phyloP scores from a whole-genome alignment of 2,888 invertebrate genomes.

The Coleophora deauratella region DNA sequence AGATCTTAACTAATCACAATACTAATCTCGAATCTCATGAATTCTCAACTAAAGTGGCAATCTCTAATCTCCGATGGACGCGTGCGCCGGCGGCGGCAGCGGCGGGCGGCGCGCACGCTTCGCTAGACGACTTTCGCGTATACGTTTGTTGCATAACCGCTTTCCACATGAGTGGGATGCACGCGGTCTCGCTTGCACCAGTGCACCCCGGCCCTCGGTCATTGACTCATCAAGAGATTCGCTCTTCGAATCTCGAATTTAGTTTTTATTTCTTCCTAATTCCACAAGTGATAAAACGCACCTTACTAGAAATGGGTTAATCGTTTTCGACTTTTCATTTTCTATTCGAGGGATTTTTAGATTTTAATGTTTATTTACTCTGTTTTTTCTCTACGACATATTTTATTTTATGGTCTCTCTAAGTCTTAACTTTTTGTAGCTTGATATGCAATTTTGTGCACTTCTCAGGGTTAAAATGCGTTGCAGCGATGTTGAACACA shows the following conservation, averaged over 20 bases:
- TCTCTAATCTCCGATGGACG: slow-evolving; percentile 2
- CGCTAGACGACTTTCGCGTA: slow-evolving; percentile 54
- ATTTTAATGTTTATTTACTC: too few species aligned
- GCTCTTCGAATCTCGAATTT: slow-evolving; percentile 23
- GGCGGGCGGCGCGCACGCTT: slow-evolving; percentile 8
- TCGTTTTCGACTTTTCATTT: too few species aligned
- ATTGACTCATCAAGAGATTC: slow-evolving; percentile 55
- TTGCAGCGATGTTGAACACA: slow-evolving; percentile 13
- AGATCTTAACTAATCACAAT: too few species aligned
- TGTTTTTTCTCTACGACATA: too few species aligned
- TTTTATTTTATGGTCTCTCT: too few species aligned
- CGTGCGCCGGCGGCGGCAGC: background rate
- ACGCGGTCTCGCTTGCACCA: slow-evolving; percentile 45
- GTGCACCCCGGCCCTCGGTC: slow-evolving; percentile 53
- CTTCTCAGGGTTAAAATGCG: too few species aligned
- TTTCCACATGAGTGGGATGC: slow-evolving; percentile 62
- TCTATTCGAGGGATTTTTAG: too few species aligned
- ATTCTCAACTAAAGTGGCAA: slow-evolving; percentile 8
- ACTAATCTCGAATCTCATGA: too few species aligned
- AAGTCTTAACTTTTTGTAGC: too few species aligned
- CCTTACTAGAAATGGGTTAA: too few species aligned
- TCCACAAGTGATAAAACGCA: background rate
- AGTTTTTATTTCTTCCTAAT: slow-evolving; percentile 1
- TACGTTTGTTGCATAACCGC: slow-evolving; percentile 65
- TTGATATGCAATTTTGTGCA: too few species aligned